Evolutionary conservation across 2,113 vertebrate genomes (phyloP), one percentile per base, ranked within the genome.

Genomic region (Oenanthe oenanthe): DNA sequence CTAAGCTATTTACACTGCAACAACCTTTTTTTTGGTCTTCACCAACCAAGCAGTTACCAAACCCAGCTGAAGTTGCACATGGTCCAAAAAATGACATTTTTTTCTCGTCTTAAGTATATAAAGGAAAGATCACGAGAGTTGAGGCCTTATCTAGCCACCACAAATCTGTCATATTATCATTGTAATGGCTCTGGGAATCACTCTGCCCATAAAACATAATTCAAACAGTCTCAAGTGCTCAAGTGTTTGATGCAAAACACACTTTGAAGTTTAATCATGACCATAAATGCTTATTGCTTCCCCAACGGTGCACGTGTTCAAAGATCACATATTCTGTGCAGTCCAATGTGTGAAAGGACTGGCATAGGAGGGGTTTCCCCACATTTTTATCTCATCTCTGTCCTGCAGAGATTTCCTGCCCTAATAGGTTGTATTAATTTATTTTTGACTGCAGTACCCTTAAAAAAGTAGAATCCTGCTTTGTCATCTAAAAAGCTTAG

Each of bases 221-320:
- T 93, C 78, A 84, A 96, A 88, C n/a, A 74, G 24, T 22, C 58
- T 63, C 26, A 72, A 40, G 28, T 0, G 0, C 63, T 74, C 7
- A 25, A 87, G 36, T 45, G 50, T 94, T 94, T 93, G 28, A 43
- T 85, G 61, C 58, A 85, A 95, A 96, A 83, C 85, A 92, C 15
- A 9, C 88, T 96, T 96, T 95, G 93, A 94, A 94, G 85, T 96
- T 89, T 88, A 88, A 76, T 88, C 24, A 9, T 26, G 58, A 14
- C 29, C 42, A 76, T 95, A 96, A 97, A 96, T 18, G 26, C 12
- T 82, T 85, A 93, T 17, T 72, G 58, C 54, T 85, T 81, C 67
- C 32, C 21, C 73, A 63, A 73, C 14, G 19, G 36, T 63, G 26
- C 50, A 5, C 6, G 13, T 58, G 85, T 76, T 93, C 85, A 95